Conservation (phyloP, 1,140 invertebrate species). For the Drosophila kurseongensis region DNA sequence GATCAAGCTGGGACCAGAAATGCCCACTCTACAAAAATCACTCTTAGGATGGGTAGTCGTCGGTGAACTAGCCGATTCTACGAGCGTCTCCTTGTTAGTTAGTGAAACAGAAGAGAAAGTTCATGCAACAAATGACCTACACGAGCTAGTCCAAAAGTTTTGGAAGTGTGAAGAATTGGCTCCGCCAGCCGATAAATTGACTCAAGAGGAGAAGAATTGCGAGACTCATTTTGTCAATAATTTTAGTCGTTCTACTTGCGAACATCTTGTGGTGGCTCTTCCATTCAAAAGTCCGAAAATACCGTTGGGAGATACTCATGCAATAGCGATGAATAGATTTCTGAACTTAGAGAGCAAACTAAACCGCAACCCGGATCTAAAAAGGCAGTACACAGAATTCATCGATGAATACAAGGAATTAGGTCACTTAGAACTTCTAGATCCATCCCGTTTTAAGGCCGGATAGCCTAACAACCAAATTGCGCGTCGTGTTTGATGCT, state of each 20-base stretch:
- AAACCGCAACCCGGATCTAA: not conserved
- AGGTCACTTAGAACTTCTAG: no score
- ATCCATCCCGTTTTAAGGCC: no score
- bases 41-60: not conserved
- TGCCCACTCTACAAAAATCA: slow-evolving; percentile 9
- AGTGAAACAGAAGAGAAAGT: not conserved
- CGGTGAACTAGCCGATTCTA: no score
- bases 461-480: slow-evolving; percentile 52
- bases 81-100: no score
- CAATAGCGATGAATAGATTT: not conserved
- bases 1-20: not conserved
- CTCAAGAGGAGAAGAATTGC: not conserved
- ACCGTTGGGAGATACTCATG: no score
- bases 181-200: not conserved
- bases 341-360: not conserved
- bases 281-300: not conserved
- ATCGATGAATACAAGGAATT: not conserved
- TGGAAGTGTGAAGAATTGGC: not conserved
- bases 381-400: not conserved
- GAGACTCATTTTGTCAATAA: not conserved
- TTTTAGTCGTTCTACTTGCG: not conserved
- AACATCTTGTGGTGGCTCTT: not conserved
- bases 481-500: slow-evolving; percentile 68
- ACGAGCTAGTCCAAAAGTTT: not conserved
- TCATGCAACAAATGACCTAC: no score